phyloP scores from a whole-genome alignment of 2,797 vertebrate species.

The Eulemur rubriventer region DNA sequence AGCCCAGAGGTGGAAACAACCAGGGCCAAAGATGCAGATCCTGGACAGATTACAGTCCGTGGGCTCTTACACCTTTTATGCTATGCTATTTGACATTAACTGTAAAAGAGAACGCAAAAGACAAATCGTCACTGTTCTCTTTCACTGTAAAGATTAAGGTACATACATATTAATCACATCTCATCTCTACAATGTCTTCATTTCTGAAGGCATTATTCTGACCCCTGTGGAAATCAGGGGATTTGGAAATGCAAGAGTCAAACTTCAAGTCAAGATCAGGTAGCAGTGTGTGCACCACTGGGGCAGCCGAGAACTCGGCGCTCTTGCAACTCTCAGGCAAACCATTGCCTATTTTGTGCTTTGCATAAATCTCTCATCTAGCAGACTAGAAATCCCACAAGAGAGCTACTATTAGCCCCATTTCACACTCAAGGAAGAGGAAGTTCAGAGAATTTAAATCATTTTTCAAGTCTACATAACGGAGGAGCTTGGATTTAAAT shows the following conservation, averaged over 20 bases:
- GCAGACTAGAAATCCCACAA: neutral
- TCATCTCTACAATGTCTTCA: neutral
- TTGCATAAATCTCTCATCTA: neutral
- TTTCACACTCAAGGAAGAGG: neutral
- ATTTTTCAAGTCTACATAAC: neutral
- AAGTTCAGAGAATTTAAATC: neutral
- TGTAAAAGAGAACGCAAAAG: neutral
- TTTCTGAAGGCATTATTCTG: conserved; percentile 38
- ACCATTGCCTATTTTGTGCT: neutral
- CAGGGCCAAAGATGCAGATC: neutral
- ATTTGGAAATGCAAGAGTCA: neutral
- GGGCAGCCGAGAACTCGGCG: neutral
- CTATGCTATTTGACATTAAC: neutral
- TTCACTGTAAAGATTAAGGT: neutral
- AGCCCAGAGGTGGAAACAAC: neutral
- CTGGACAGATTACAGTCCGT: neutral
- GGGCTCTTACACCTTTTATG: neutral
- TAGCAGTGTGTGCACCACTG: neutral
- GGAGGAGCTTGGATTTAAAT: neutral
- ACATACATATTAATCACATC: neutral
- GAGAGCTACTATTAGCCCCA: neutral
- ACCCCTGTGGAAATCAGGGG: neutral
- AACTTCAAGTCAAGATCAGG: neutral
- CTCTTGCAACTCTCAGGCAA: neutral
- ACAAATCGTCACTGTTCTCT: neutral